phyloP scores from a whole-genome alignment of 1,140 invertebrate species.

The Paraescarpia echinospica region DNA sequence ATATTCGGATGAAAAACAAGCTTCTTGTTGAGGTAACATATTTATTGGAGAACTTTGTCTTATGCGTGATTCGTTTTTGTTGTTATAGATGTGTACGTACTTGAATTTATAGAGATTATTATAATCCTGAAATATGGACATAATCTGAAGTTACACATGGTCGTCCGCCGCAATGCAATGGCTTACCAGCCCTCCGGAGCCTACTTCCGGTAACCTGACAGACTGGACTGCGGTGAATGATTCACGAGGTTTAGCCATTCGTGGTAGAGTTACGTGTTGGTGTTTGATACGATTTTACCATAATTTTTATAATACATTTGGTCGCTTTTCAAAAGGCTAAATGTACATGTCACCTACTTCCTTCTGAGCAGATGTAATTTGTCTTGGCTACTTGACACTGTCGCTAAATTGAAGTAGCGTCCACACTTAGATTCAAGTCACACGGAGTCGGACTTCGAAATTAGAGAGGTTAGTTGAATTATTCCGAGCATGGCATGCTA shows the following conservation, averaged over 20 bases:
- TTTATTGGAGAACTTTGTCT: too few relatives aligned
- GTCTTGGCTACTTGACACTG: background rate
- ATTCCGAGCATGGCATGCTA: background rate
- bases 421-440: background rate
- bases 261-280: background rate
- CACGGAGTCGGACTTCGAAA: background rate
- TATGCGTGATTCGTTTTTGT: too few relatives aligned
- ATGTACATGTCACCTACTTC: background rate
- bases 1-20: too few relatives aligned
- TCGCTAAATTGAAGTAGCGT: background rate
- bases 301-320: conserved; percentile 11
- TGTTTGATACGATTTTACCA: conserved; percentile 2
- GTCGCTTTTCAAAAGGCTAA: background rate
- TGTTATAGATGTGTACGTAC: too few relatives aligned
- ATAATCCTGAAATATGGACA: background rate
- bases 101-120: too few relatives aligned
- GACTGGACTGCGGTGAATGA: too few relatives aligned
- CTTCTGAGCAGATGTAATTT: background rate
- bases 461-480: background rate
- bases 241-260: background rate
- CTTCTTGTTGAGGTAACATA: too few relatives aligned
- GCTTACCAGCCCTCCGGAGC: background rate
- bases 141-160: background rate
- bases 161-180: background rate
- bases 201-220: conserved; percentile 8